Conservation (phyloP, 1,140 invertebrate species). For the Gryon sp. region DNA sequence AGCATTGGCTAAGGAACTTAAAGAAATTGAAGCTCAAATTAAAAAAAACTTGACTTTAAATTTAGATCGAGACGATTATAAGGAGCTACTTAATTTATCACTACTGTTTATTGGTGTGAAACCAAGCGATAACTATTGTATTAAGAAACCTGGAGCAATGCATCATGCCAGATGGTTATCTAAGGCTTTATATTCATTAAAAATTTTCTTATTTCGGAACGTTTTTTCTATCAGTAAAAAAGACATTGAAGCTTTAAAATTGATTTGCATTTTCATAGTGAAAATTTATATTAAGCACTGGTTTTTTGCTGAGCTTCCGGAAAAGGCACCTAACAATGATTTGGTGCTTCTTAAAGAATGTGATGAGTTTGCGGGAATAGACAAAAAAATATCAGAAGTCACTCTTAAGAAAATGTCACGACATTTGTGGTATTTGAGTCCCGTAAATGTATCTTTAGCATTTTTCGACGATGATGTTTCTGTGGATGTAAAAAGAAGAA, state of each 20-base stretch:
- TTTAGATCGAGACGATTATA: slow-evolving; percentile 14
- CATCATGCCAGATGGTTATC: slow-evolving; percentile 13
- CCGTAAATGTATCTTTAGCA: slow-evolving; percentile 1
- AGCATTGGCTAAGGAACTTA: not conserved
- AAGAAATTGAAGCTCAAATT: slow-evolving; percentile 8
- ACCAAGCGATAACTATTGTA: slow-evolving; percentile 3
- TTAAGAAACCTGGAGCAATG: slow-evolving; percentile 10
- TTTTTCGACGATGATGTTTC: slow-evolving; percentile 3
- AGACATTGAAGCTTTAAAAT: slow-evolving; percentile 13
- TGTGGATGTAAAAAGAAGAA: not conserved
- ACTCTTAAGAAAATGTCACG: slow-evolving; percentile 1
- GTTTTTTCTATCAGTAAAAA: slow-evolving; percentile 27
- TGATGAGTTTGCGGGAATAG: slow-evolving; percentile 8
- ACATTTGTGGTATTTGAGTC: slow-evolving; percentile 15
- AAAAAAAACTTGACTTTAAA: slow-evolving; percentile 3
- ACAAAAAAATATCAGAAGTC: slow-evolving; percentile 11
- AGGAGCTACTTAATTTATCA: slow-evolving; percentile 6
- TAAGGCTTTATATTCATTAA: slow-evolving; percentile 1
- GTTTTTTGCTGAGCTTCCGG: slow-evolving; percentile 9
- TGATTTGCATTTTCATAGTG: slow-evolving; percentile 22
- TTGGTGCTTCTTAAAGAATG: slow-evolving; percentile 19
- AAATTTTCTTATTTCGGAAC: slow-evolving; percentile 12
- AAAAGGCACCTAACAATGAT: slow-evolving; percentile 17
- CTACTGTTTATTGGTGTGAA: slow-evolving; percentile 4
- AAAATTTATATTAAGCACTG: slow-evolving; percentile 22